A percentile compares a stretch with the other conserved stretches of the same genome.
Conservation (phyloP, 23 tunicate species). For the Halocynthia aurantium region DNA sequence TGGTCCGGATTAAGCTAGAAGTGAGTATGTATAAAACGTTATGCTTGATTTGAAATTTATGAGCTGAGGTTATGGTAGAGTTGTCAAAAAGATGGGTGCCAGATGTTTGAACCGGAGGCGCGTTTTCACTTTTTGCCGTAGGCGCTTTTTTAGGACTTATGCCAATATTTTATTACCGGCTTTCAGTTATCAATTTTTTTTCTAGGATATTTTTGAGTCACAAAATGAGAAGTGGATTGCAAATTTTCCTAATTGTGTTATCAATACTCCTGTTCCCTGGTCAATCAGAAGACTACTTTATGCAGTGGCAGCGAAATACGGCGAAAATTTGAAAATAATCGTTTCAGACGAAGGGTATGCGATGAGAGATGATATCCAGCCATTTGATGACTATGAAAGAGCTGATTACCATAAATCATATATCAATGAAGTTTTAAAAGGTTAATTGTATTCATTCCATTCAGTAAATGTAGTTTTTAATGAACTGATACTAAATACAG, state of each 20-base stretch:
- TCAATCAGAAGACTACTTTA: slow-evolving; percentile 57
- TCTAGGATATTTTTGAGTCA: slow-evolving; percentile 32
- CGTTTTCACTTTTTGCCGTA: too few relatives aligned
- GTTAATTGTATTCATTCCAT: slow-evolving; percentile 13
- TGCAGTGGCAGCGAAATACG: slow-evolving; percentile 48
- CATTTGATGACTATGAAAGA: slow-evolving; percentile 60
- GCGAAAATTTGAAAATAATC: slow-evolving; percentile 24
- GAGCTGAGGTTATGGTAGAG: too few relatives aligned
- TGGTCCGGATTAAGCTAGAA: too few relatives aligned
- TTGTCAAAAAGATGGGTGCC: too few relatives aligned
- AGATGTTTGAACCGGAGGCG: too few relatives aligned
- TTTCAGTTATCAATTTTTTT: not conserved
- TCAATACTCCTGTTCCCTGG: slow-evolving; percentile 61
- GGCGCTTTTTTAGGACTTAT: too few relatives aligned
- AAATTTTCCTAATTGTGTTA: slow-evolving; percentile 16
- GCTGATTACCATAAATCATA: slow-evolving; percentile 37
- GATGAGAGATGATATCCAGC: slow-evolving; percentile 41
- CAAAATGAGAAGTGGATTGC: slow-evolving; percentile 51
- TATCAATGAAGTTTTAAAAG: slow-evolving; percentile 80
- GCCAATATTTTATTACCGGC: too few relatives aligned
- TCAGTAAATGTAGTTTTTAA: too few relatives aligned
- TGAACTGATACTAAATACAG: not conserved
- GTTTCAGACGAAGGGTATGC: slow-evolving; percentile 52
- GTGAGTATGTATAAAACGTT: too few relatives aligned
- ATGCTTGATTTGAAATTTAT: too few relatives aligned